Conservation (phyloP, 2,888 invertebrate species). For the Onchidella celtica region DNA sequence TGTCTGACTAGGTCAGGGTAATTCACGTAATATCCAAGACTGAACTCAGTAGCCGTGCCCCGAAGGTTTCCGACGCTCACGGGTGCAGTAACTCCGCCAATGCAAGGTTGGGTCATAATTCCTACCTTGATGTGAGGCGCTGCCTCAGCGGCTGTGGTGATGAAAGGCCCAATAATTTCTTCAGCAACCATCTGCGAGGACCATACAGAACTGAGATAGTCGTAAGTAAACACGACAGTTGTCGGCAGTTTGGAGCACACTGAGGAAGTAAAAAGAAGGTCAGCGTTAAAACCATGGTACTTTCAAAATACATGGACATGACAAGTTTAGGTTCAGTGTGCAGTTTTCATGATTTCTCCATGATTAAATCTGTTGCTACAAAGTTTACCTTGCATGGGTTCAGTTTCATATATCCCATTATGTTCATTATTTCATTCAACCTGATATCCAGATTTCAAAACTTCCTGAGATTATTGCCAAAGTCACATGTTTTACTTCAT, state of each 20-base stretch:
- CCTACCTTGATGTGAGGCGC: slow-evolving; percentile 32
- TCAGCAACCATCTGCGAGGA: slow-evolving; percentile 29
- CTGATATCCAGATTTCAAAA: too few relatives aligned
- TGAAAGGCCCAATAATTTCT: slow-evolving; percentile 35
- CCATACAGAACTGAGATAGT: slow-evolving; percentile 43
- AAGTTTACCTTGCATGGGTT: too few relatives aligned
- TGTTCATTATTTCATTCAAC: too few relatives aligned
- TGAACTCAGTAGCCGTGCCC: not conserved
- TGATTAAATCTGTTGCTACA: too few relatives aligned
- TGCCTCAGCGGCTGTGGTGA: not conserved
- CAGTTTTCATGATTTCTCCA: too few relatives aligned
- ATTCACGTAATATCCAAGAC: not conserved
- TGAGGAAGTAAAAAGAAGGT: slow-evolving; percentile 4
- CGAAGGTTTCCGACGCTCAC: not conserved
- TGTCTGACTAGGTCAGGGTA: slow-evolving; percentile 6
- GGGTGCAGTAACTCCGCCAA: not conserved
- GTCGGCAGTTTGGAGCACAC: slow-evolving; percentile 28
- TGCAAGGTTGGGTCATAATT: slow-evolving; percentile 29
- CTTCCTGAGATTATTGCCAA: too few relatives aligned
- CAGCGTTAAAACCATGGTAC: too few relatives aligned
- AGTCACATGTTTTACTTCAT: too few relatives aligned
- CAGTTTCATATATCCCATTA: too few relatives aligned
- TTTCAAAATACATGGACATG: too few relatives aligned
- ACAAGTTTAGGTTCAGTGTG: too few relatives aligned
- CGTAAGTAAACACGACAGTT: slow-evolving; percentile 53